Evolutionary conservation across 2,888 invertebrate species (phyloP).

Genomic region (Aporophyla lueneburgensis): DNA sequence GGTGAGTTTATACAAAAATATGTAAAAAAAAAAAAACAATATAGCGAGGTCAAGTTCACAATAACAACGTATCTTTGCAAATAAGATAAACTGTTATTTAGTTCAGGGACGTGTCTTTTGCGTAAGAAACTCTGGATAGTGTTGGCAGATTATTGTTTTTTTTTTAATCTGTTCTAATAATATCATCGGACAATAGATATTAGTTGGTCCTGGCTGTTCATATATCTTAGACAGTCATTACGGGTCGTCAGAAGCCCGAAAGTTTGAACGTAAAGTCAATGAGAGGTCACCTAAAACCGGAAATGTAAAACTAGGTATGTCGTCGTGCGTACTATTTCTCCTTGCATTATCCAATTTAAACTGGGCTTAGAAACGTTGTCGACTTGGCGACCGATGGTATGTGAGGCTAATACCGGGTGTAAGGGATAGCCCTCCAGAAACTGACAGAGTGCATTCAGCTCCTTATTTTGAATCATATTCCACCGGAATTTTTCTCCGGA

Average conservation of each 20-base stretch:
- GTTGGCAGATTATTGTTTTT: conserved; percentile 18
- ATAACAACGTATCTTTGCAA: conserved; percentile 54
- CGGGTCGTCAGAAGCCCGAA: no score
- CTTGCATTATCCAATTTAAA: not conserved
- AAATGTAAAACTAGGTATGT: no score
- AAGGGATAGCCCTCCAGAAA: no score
- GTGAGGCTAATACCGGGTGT: not conserved
- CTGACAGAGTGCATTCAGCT: no score
- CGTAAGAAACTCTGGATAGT: conserved; percentile 46
- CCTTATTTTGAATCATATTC: no score
- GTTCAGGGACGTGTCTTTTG: conserved; percentile 64
- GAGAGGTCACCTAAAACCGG: no score
- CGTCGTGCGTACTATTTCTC: not conserved
- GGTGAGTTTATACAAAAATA: conserved; percentile 76
- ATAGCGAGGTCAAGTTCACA: conserved; percentile 64
- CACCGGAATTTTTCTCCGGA: no score
- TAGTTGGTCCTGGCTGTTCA: no score
- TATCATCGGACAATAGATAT: not conserved
- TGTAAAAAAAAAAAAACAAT: conserved; percentile 45
- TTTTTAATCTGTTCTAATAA: not conserved
- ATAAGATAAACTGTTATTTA: conserved; percentile 64
- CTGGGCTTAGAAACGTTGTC: not conserved
- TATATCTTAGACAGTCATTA: no score
- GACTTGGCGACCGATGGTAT: not conserved
- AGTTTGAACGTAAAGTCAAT: no score